These are phyloP conservation scores for Pseudococcus jackbeardsleyi DNA, from an alignment of 2,888 invertebrate genomes.

Conservation along the genomic window DNA sequence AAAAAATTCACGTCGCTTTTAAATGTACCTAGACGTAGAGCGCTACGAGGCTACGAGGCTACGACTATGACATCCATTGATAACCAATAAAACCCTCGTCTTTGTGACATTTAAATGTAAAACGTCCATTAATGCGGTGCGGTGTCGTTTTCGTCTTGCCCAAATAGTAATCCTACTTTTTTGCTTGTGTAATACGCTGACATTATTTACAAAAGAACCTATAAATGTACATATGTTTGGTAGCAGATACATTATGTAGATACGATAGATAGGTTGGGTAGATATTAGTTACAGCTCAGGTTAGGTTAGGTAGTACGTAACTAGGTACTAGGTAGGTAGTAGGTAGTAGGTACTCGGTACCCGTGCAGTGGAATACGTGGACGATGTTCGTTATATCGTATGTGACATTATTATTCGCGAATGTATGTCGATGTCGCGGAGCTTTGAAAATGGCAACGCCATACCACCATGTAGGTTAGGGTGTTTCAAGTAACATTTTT, in stretches of 20 bases:
- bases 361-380: too few relatives aligned
- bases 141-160: constrained; percentile 35
- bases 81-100: constrained; percentile 58
- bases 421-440: neutral
- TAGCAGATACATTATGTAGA: too few relatives aligned
- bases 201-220: neutral
- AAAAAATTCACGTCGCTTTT: constrained; percentile 12
- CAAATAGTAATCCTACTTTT: constrained; percentile 36
- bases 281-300: too few relatives aligned
- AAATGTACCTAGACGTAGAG: neutral
- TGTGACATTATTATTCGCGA: neutral
- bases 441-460: neutral
- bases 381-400: neutral
- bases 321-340: neutral
- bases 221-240: too few relatives aligned
- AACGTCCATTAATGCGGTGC: constrained; percentile 55
- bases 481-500: too few relatives aligned
- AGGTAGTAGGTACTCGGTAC: neutral
- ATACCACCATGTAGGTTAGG: too few relatives aligned
- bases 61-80: constrained; percentile 28
- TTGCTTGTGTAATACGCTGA: neutral
- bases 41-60: too few relatives aligned
- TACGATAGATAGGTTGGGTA: too few relatives aligned
- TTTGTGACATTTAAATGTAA: constrained; percentile 53
- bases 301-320: too few relatives aligned